Conservation (phyloP, 2,888 invertebrate species). For the Monopis laevigella region DNA sequence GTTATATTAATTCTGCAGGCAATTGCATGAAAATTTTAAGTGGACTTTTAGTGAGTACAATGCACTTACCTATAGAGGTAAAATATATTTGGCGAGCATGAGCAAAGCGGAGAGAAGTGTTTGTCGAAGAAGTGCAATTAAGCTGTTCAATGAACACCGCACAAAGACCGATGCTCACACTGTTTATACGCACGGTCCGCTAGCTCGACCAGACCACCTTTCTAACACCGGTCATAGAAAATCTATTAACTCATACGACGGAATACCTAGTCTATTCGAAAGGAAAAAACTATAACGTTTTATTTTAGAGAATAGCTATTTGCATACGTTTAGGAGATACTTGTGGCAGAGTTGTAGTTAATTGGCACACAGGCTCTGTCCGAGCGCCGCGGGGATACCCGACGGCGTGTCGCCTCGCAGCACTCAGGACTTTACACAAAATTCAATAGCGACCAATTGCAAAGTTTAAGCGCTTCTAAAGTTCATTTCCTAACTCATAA, state of each 20-base stretch:
- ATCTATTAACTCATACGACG: conserved; percentile 3
- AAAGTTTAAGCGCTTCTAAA: conserved; percentile 54
- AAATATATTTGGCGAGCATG: conserved; percentile 22
- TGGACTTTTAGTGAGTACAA: background rate
- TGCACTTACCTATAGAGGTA: too few species aligned
- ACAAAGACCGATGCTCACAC: conserved; percentile 36
- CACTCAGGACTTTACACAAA: conserved; percentile 31
- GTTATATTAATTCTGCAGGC: too few species aligned
- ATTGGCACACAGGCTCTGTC: conserved; percentile 1
- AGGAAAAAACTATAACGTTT: background rate
- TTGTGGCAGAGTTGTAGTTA: too few species aligned
- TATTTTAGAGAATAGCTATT: too few species aligned
- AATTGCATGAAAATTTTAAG: too few species aligned
- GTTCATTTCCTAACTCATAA: conserved; percentile 60
- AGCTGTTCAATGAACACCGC: conserved; percentile 52
- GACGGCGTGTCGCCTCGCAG: conserved; percentile 14
- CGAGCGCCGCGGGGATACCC: conserved; percentile 1
- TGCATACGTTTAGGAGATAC: too few species aligned
- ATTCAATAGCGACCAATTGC: conserved; percentile 55
- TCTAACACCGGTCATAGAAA: conserved; percentile 24
- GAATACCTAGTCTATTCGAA: background rate
- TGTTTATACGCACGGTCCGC: conserved; percentile 42
- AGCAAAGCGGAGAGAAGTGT: conserved; percentile 30
- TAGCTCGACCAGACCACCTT: conserved; percentile 27
- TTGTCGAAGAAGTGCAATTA: conserved; percentile 48